A percentile compares a stretch with the other conserved stretches of the same genome.
Evolutionary conservation across 2,888 invertebrate genomes (phyloP).

Genomic region (Chrysopilus asiliformis): DNA sequence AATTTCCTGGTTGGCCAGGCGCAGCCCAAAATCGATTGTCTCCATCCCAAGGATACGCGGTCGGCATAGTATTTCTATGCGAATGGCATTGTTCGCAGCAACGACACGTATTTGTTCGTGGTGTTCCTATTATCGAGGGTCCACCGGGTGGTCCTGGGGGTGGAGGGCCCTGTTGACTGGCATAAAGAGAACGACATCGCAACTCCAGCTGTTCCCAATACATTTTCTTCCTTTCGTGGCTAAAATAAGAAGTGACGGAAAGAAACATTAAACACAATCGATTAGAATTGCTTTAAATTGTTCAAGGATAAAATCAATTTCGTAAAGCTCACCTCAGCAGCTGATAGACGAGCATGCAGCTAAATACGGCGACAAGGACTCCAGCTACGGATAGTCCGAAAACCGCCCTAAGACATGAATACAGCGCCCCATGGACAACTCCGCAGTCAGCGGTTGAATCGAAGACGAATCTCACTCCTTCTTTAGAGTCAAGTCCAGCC

Average conservation of each 20-base stretch:
- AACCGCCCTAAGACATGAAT: constrained; percentile 75
- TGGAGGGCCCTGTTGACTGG: constrained; percentile 32
- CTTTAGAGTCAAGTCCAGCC: too few relatives aligned
- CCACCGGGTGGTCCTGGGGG: constrained; percentile 19
- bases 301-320: neutral
- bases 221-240: constrained; percentile 88
- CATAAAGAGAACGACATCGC: constrained; percentile 65
- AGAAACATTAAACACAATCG: too few relatives aligned
- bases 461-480: constrained; percentile 66
- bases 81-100: constrained; percentile 56
- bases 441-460: constrained; percentile 78
- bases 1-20: constrained; percentile 57
- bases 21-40: constrained; percentile 40
- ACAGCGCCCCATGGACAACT: constrained; percentile 79
- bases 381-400: constrained; percentile 86
- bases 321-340: constrained; percentile 49
- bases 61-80: constrained; percentile 42
- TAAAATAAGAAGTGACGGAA: constrained; percentile 36
- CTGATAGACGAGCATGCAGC: constrained; percentile 85
- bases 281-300: neutral
- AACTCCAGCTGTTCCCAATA: constrained; percentile 87
- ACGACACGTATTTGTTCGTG: constrained; percentile 40
- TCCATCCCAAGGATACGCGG: constrained; percentile 47
- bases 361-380: constrained; percentile 80
- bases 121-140: constrained; percentile 35